phyloP scores from a whole-genome alignment of 2,113 vertebrate genomes.

The Proterorhinus semilunaris region DNA sequence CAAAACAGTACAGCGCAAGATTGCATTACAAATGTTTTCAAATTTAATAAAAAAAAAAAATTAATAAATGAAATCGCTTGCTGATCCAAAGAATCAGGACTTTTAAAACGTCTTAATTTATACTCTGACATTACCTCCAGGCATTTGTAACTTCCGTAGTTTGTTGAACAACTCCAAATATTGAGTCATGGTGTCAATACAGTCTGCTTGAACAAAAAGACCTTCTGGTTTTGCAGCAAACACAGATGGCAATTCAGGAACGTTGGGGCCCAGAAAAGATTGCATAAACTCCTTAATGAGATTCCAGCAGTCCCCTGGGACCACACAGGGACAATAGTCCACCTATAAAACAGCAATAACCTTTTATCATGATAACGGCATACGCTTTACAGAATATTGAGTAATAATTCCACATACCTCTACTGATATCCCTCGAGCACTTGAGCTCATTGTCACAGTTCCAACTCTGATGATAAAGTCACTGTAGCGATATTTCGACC shows the following conservation, averaged over 20 bases:
- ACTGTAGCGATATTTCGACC: constrained; percentile 91
- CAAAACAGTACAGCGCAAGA: neutral
- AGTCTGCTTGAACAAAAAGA: constrained; percentile 83
- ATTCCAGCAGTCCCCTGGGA: constrained; percentile 97
- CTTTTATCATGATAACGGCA: neutral
- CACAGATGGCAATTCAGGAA: constrained; percentile 84
- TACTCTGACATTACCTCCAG: constrained; percentile 83
- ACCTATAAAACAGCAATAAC: constrained; percentile 77
- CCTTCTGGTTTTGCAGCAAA: constrained; percentile 86
- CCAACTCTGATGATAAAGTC: constrained; percentile 97
- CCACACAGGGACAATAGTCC: constrained; percentile 93
- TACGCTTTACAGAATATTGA: neutral
- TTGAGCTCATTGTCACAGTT: constrained; percentile 93
- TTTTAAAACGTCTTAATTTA: constrained; percentile 5
- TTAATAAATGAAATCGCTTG: constrained; percentile 6
- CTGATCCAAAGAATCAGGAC: constrained; percentile 42
- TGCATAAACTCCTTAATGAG: constrained; percentile 96
- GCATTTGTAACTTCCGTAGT: constrained; percentile 92
- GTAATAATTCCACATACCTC: constrained; percentile 77
- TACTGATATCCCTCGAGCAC: constrained; percentile 91
- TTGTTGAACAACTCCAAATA: constrained; percentile 98
- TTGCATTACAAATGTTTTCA: neutral
- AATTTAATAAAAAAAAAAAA: neutral
- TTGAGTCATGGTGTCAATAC: constrained; percentile 89
- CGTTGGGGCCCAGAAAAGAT: constrained; percentile 86